These are phyloP conservation scores for Varanus komodoensis DNA, from an alignment of 2,113 vertebrate species.

Conservation along the genomic window DNA sequence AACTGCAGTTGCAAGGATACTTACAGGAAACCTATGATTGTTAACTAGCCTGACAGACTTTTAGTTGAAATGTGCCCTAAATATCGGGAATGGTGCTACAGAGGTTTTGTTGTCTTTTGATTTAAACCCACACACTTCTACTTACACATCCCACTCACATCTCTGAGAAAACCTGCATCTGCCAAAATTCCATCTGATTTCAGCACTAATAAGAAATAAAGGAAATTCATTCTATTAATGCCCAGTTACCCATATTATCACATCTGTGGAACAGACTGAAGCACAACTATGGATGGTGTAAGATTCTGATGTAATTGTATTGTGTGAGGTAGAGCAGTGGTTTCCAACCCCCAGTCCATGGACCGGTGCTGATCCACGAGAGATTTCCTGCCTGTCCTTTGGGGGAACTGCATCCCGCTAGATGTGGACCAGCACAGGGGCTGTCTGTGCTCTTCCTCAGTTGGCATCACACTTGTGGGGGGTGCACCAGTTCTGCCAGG, in stretches of 20 bases:
- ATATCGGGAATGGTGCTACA: neutral
- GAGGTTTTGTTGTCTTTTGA: neutral
- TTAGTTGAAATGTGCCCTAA: neutral
- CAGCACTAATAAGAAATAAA: neutral
- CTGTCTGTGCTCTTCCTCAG: too few species aligned
- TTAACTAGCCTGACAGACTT: neutral
- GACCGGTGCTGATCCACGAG: too few species aligned
- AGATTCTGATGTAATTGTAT: neutral
- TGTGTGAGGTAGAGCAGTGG: too few species aligned
- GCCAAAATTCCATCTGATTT: neutral
- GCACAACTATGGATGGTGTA: neutral
- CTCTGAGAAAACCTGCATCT: neutral
- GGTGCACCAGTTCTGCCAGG: too few species aligned
- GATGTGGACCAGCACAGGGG: too few species aligned
- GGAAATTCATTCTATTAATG: neutral
- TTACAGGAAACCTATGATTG: neutral
- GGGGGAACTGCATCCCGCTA: too few species aligned
- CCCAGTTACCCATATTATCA: neutral
- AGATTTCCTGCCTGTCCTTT: too few species aligned
- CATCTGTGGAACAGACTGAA: neutral
- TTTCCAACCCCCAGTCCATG: too few species aligned
- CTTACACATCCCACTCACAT: neutral
- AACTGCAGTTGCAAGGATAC: neutral
- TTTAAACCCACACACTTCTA: neutral
- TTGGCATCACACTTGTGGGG: too few species aligned